Percentiles rank a stretch among this genome's conserved stretches.
These are phyloP conservation scores for Anguilla japonica DNA, from an alignment of 2,113 vertebrate species.

Conservation along the genomic window DNA sequence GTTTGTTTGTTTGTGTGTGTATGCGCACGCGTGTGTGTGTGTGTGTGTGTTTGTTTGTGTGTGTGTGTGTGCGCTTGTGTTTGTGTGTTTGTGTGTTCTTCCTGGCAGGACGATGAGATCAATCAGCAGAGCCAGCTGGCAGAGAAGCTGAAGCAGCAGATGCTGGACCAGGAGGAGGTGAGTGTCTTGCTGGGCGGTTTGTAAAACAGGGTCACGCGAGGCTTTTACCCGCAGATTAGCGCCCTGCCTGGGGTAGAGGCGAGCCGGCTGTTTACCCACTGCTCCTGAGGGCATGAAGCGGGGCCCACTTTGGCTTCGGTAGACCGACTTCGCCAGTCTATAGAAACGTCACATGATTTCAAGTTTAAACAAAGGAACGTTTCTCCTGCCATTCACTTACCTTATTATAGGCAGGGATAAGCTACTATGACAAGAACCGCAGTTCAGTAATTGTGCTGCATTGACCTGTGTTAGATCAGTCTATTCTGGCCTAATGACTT, in stretches of 20 bases:
- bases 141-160: constrained; percentile 94
- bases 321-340: not conserved
- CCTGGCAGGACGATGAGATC: constrained; percentile 89
- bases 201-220: not conserved
- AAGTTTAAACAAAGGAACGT: not conserved
- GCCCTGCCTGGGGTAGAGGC: not conserved
- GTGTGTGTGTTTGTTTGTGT: not conserved
- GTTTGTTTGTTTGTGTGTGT: no score
- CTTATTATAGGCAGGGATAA: no score
- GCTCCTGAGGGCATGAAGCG: not conserved
- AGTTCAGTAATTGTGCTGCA: no score
- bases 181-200: constrained; percentile 34
- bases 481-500: no score
- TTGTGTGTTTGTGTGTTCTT: constrained; percentile 6
- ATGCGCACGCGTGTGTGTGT: no score
- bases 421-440: no score
- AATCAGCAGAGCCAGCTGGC: constrained; percentile 95
- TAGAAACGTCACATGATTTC: not conserved
- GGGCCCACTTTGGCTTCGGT: not conserved
- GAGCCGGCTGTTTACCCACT: not conserved
- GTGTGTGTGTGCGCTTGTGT: not conserved
- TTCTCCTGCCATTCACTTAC: no score
- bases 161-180: constrained; percentile 96
- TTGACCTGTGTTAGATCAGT: no score
- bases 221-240: not conserved